A percentile compares a stretch with the other conserved stretches of the same genome.
These are phyloP conservation scores for Lissonota sp. DNA, from an alignment of 2,888 invertebrate genomes.

Conservation along the genomic window DNA sequence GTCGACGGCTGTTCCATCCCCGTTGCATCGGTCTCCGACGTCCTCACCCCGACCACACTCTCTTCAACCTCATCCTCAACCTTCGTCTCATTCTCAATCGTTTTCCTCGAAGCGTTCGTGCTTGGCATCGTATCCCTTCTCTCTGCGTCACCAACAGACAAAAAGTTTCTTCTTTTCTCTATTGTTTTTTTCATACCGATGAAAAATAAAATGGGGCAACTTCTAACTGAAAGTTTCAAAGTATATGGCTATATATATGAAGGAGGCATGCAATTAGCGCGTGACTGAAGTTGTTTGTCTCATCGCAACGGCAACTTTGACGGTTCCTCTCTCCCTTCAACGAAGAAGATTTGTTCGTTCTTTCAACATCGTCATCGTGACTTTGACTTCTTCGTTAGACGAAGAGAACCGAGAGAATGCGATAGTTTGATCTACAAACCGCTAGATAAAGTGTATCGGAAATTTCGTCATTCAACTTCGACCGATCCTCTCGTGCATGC, in stretches of 20 bases:
- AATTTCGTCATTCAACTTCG: slow-evolving; percentile 1
- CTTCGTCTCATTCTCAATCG: slow-evolving; percentile 18
- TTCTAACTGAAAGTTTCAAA: slow-evolving; percentile 19
- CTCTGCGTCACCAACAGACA: slow-evolving; percentile 27
- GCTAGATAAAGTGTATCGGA: neutral
- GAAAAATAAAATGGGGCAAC: neutral
- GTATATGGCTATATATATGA: neutral
- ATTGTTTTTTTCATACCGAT: slow-evolving; percentile 13
- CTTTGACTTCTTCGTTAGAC: neutral
- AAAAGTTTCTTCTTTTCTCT: slow-evolving; percentile 3
- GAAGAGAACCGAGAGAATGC: too few species aligned
- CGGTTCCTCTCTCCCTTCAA: neutral
- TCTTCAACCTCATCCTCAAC: slow-evolving; percentile 3
- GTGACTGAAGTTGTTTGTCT: slow-evolving; percentile 36
- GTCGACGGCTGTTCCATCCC: slow-evolving; percentile 14
- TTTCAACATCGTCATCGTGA: slow-evolving; percentile 30
- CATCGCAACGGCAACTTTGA: slow-evolving; percentile 5
- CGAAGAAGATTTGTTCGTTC: neutral
- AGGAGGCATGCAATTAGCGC: slow-evolving; percentile 29
- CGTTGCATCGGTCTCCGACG: slow-evolving; percentile 20
- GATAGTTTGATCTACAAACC: too few species aligned
- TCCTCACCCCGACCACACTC: slow-evolving; percentile 27
- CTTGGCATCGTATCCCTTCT: slow-evolving; percentile 11
- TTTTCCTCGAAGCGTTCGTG: slow-evolving; percentile 14
- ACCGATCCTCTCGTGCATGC: neutral